Evolutionary conservation across 2,113 vertebrate species (phyloP).

Genomic region (Seriola dumerili): DNA sequence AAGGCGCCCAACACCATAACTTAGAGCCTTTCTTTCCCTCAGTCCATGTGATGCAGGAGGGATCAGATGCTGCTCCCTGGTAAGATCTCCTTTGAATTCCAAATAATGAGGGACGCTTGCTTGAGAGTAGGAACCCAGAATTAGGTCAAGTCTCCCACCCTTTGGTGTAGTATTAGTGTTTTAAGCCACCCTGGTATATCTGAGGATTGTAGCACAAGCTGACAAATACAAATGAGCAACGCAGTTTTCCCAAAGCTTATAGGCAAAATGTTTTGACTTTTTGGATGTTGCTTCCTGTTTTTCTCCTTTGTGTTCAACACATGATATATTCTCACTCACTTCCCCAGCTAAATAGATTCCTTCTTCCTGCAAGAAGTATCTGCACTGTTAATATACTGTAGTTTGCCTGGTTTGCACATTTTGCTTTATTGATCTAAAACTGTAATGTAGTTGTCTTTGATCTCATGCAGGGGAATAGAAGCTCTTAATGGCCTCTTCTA

Average conservation of each 20-base stretch:
- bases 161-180: conserved; percentile 61
- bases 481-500: conserved; percentile 3
- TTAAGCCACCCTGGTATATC: conserved; percentile 65
- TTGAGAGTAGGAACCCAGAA: conserved; percentile 56
- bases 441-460: conserved; percentile 42
- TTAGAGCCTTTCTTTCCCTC: not conserved
- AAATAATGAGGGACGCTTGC: conserved; percentile 55
- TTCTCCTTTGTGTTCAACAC: not conserved
- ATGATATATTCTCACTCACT: not conserved
- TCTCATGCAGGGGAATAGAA: conserved; percentile 17
- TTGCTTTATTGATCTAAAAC: conserved; percentile 58
- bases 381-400: conserved; percentile 23
- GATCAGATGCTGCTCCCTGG: conserved; percentile 44
- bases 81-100: conserved; percentile 62
- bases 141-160: conserved; percentile 75
- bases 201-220: conserved; percentile 49
- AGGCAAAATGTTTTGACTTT: conserved; percentile 22
- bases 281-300: not conserved
- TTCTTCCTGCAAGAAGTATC: conserved; percentile 18
- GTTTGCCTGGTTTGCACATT: conserved; percentile 34
- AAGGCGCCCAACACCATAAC: not conserved
- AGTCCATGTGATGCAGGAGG: conserved; percentile 15
- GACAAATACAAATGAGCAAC: conserved; percentile 46
- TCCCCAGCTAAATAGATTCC: not conserved
- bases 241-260: not conserved